These are phyloP conservation scores for Nothoprocta pentlandii DNA, from an alignment of 2,113 vertebrate species.

Conservation along the genomic window DNA sequence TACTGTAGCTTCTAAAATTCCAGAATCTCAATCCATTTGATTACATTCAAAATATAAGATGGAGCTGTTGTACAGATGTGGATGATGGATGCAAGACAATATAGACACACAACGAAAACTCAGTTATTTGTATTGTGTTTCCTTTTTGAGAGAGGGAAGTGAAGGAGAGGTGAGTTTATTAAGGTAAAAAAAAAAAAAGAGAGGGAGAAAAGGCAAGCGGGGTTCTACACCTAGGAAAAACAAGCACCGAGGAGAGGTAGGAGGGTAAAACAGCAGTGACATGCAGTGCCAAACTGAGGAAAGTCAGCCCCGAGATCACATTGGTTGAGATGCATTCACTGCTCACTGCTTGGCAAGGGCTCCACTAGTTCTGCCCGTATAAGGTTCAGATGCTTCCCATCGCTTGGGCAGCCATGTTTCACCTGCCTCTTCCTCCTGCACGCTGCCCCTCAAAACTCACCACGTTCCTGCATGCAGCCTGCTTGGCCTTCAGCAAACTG, in stretches of 20 bases:
- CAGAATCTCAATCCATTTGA: neutral
- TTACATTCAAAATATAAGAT: neutral
- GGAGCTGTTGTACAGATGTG: neutral
- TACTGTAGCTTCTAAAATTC: neutral
- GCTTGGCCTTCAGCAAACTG: rapidly evolving
- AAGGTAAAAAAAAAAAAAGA: neutral
- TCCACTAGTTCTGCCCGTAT: neutral
- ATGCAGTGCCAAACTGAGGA: neutral
- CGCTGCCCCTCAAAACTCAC: neutral
- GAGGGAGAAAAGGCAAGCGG: neutral
- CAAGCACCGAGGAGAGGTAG: neutral
- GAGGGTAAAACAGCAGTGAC: neutral
- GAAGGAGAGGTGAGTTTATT: neutral
- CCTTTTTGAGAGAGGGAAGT: neutral
- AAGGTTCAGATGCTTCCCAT: neutral
- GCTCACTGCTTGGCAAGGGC: neutral
- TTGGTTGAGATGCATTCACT: neutral
- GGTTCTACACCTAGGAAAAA: neutral
- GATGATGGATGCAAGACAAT: neutral
- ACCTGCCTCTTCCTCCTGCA: neutral
- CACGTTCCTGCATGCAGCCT: rapidly evolving
- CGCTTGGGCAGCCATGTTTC: neutral
- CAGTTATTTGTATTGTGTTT: neutral
- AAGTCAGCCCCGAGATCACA: neutral
- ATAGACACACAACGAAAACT: neutral